Conservation (phyloP, 1,140 invertebrate genomes). For the Bombus consobrinus region DNA sequence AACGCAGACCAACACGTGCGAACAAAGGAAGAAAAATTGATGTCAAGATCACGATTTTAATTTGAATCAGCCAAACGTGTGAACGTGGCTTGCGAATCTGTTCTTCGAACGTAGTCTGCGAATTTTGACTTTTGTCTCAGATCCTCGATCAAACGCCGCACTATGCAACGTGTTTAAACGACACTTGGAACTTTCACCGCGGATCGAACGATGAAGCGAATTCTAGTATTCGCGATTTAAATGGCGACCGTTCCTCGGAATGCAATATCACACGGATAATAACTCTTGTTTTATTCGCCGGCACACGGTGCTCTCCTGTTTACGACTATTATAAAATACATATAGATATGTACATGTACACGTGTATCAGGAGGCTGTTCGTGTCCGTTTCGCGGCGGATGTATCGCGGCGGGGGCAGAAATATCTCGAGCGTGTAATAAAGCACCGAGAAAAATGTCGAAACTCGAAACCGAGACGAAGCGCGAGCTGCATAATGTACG, state of each 20-base stretch:
- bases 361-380: neutral
- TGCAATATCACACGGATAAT: neutral
- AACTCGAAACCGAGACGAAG: constrained; percentile 75
- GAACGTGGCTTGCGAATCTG: too few species aligned
- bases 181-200: neutral
- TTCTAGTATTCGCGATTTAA: constrained; percentile 6
- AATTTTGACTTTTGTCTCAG: too few species aligned
- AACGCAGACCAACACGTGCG: neutral
- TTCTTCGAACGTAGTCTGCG: too few species aligned
- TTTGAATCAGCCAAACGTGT: too few species aligned
- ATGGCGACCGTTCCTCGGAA: neutral
- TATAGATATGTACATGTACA: constrained; percentile 9
- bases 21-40: neutral
- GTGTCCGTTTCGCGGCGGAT: constrained; percentile 56
- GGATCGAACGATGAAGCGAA: neutral
- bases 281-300: constrained; percentile 17
- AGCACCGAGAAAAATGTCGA: constrained; percentile 75
- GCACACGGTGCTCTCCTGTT: neutral
- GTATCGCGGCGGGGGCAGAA: constrained; percentile 64
- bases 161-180: neutral
- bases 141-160: too few species aligned
- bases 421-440: constrained; percentile 75
- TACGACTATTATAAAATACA: constrained; percentile 28
- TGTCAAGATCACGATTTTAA: neutral
- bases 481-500: constrained; percentile 73